Percentiles rank a stretch among this genome's conserved stretches.
Evolutionary conservation across 2,888 invertebrate species (phyloP).

Genomic region (Craniophora ligustri): DNA sequence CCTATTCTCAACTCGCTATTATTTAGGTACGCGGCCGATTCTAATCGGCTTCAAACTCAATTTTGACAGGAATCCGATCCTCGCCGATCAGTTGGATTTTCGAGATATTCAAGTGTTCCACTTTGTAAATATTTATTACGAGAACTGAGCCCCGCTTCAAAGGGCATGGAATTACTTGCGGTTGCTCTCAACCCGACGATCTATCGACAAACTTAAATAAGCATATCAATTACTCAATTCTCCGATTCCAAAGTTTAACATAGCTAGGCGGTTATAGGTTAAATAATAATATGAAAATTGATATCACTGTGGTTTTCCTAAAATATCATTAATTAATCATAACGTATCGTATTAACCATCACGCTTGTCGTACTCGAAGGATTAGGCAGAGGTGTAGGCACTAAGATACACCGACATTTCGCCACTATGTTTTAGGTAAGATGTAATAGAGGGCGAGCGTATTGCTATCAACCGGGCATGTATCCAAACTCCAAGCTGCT

Average conservation of each 20-base stretch:
- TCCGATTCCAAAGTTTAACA: not conserved
- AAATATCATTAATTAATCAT: too few species aligned
- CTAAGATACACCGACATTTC: too few species aligned
- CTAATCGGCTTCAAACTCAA: slow-evolving; percentile 27
- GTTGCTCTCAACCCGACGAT: slow-evolving; percentile 4
- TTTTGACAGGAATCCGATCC: slow-evolving; percentile 33
- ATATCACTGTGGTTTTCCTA: too few species aligned
- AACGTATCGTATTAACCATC: too few species aligned
- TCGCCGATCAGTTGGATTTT: slow-evolving; percentile 8
- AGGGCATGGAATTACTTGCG: slow-evolving; percentile 17
- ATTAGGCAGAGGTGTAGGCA: too few species aligned
- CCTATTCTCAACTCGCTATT: not conserved
- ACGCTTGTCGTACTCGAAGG: too few species aligned
- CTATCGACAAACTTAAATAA: slow-evolving; percentile 28
- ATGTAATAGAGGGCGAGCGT: too few species aligned
- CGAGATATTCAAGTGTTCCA: slow-evolving; percentile 11
- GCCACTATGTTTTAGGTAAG: too few species aligned
- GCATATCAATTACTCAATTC: slow-evolving; percentile 5
- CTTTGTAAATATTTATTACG: slow-evolving; percentile 5
- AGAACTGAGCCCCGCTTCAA: slow-evolving; percentile 8
- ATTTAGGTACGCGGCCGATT: slow-evolving; percentile 1
- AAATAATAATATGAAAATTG: not conserved
- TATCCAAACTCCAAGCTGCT: too few species aligned
- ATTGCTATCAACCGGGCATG: too few species aligned
- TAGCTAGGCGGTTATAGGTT: not conserved